Evolutionary conservation across 2,113 vertebrate species (phyloP), one percentile per base, ranked within the genome.

Genomic region (Pholis gunnellus): DNA sequence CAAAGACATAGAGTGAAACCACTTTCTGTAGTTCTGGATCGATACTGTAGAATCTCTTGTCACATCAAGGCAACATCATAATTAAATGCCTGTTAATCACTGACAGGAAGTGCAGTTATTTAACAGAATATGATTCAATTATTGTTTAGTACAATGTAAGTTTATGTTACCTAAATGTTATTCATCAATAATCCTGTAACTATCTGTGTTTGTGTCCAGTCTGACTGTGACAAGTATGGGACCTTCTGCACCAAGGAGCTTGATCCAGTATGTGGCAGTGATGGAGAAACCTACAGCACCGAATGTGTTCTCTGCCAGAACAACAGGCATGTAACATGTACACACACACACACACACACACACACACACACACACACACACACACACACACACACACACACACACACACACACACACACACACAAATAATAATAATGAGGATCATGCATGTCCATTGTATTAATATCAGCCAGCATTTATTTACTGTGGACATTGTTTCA

Each of bases 221-320:
- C 77, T 5, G 7, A 2, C 36, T 90, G 88, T 59, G 36, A 17
- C 14, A 22, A n/a, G 15, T 87, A 69, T 48, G 0, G 73, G 18
- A 4, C 0, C 0, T 10, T n/a, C 29, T 94, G 94, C 70, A 75
- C 88, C 52, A 91, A 63, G 56, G 50, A 93, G 44, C 86, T 50
- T 11, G 57, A 87, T 63, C 94, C 94, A 10, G 86, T 95, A 9
- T 95, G 94, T 78, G 94, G 94, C 38, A 88, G 42, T 6, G 82
- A 94, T 77, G 91, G 87, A 38, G 0, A 6, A 0, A 90, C 84
- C 0, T 95, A 94, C 72, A 20, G 56, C 70, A 94, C 82, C 0
- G 83, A 93, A 72, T 95, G 94, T 78, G 20, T 90, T 8, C 88
- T 95, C 5, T 94, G 91, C 72, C 5, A 18, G 25, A 1, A 72